A percentile compares a stretch with the other conserved stretches of the same genome.
phyloP scores from a whole-genome alignment of 1,140 invertebrate species.

The Hydropsyche tenuis region DNA sequence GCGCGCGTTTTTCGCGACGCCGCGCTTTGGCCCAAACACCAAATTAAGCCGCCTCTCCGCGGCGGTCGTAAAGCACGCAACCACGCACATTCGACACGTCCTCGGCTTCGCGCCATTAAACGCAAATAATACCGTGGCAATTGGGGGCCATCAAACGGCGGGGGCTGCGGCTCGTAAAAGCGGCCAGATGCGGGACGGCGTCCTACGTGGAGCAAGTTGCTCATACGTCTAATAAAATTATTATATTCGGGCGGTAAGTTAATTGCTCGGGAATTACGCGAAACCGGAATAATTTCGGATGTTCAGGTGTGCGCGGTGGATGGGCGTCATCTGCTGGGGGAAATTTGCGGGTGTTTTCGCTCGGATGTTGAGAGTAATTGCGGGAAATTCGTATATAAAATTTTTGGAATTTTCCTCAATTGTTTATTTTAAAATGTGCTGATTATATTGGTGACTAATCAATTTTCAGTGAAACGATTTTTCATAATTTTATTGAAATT shows the following conservation, averaged over 20 bases:
- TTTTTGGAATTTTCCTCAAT: too few relatives aligned
- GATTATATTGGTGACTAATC: too few relatives aligned
- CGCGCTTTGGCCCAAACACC: not conserved
- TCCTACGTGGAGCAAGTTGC: conserved; percentile 10
- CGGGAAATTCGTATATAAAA: too few relatives aligned
- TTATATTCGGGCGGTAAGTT: conserved; percentile 33
- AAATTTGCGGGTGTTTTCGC: too few relatives aligned
- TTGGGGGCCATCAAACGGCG: conserved; percentile 37
- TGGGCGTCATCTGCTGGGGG: conserved; percentile 9
- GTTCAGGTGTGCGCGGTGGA: not conserved
- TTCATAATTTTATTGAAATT: too few relatives aligned
- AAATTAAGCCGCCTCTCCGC: conserved; percentile 37
- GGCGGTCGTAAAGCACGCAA: conserved; percentile 44
- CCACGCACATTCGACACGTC: conserved; percentile 36
- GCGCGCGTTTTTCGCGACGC: not conserved
- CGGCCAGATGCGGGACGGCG: conserved; percentile 28
- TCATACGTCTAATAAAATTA: conserved; percentile 46
- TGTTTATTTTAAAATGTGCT: too few relatives aligned
- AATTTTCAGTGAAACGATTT: too few relatives aligned
- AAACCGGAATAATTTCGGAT: conserved; percentile 23
- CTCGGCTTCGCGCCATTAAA: conserved; percentile 35
- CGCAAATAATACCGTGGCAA: conserved; percentile 41
- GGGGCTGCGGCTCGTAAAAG: conserved; percentile 14
- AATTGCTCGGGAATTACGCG: conserved; percentile 40
- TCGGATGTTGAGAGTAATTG: too few relatives aligned